These are phyloP conservation scores for Hypothenemus hampei DNA, from an alignment of 1,140 invertebrate species.

Conservation along the genomic window DNA sequence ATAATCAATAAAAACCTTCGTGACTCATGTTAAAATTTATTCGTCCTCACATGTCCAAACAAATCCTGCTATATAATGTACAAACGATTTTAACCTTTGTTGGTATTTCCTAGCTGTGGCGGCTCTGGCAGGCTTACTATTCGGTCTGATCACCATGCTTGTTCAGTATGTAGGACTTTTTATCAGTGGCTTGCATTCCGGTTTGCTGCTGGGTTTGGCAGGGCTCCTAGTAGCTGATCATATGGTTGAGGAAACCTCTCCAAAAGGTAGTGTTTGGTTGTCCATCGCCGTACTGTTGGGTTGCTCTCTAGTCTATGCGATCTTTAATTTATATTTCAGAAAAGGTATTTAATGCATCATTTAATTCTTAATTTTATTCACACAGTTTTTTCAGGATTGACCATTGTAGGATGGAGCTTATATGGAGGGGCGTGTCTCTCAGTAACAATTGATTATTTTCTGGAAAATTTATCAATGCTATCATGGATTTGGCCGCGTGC, in stretches of 20 bases:
- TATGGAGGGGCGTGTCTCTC: constrained; percentile 72
- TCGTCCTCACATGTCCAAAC: not conserved
- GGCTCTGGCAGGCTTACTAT: constrained; percentile 67
- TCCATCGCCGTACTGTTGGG: constrained; percentile 63
- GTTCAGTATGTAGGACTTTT: constrained; percentile 81
- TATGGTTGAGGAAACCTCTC: constrained; percentile 50
- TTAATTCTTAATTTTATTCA: not conserved
- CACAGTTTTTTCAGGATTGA: constrained; percentile 51
- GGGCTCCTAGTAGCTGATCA: constrained; percentile 55
- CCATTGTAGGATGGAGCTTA: constrained; percentile 69
- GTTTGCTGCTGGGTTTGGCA: constrained; percentile 59
- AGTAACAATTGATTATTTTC: constrained; percentile 69
- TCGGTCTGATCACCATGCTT: constrained; percentile 75
- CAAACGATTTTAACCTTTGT: not conserved
- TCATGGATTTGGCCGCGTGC: constrained; percentile 60
- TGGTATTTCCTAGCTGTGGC: constrained; percentile 55
- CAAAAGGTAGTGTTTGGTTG: constrained; percentile 57
- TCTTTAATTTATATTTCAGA: constrained; percentile 69
- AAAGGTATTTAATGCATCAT: constrained; percentile 51
- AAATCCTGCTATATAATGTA: not conserved
- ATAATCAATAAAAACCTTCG: too few species aligned
- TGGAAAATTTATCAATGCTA: constrained; percentile 66
- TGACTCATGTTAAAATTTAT: not conserved
- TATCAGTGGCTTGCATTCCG: constrained; percentile 76
- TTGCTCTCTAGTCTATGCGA: constrained; percentile 63